A percentile compares a stretch with the other conserved stretches of the same genome.
Evolutionary conservation across 1,140 invertebrate genomes (phyloP).

Genomic region (Meloidogyne chitwoodi): DNA sequence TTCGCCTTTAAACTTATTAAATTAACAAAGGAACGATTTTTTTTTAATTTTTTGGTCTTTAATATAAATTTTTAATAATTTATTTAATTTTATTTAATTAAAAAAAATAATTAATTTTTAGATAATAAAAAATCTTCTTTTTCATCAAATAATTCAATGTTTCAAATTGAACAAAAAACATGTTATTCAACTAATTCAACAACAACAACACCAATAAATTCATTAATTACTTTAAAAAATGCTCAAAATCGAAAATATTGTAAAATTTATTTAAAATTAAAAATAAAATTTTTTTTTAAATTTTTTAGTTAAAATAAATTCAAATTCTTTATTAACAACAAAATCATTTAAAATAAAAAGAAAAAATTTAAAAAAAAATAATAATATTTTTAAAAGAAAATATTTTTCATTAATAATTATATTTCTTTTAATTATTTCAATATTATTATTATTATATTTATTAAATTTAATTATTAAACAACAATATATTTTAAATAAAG

Average conservation of each 20-base stretch:
- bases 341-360: not conserved
- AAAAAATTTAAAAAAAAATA: not conserved
- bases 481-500: not conserved
- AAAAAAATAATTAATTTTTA: not conserved
- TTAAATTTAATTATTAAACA: not conserved
- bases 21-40: no score
- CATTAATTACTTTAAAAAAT: not conserved
- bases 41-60: no score
- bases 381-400: not conserved
- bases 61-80: no score
- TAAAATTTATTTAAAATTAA: not conserved
- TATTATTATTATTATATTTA: not conserved
- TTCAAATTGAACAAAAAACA: not conserved
- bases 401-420: not conserved
- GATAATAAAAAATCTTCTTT: not conserved
- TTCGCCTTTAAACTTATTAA: no score
- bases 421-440: not conserved
- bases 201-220: not conserved
- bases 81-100: no score
- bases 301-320: not conserved
- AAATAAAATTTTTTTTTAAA: not conserved
- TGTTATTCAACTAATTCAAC: not conserved
- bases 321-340: not conserved
- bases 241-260: not conserved
- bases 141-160: not conserved